Evolutionary conservation across 2,888 invertebrate species (phyloP), one percentile per base, ranked within the genome.

Genomic region (Eurois occulta): DNA sequence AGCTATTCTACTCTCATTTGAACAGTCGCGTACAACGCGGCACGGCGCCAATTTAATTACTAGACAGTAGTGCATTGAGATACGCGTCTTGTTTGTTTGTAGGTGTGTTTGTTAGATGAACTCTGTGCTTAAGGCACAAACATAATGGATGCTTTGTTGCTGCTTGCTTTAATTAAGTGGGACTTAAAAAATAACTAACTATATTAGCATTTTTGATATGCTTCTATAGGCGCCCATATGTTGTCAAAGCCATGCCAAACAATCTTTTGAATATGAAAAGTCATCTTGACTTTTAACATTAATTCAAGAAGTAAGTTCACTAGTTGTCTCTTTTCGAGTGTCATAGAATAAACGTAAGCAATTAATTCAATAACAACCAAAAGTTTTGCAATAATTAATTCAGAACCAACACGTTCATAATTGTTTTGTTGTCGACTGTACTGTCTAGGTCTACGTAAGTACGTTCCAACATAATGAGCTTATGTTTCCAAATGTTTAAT

Each of bases 401-500:
- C 8, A 1, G n/a, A 48, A n/a, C 7, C 24, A 62, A 68, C 41
- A 55, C n/a, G 16, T 35, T 46, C 16, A 16, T 35, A 52, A 35
- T 6, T 28, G 68, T 52, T 55, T 48, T 16, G 28, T 13, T 52
- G 28, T 46, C 21, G 46, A 28, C 28, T 71, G 70, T 43, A 24
- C 43, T 38, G 38, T 18, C 16, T 18, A 71, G 52, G 41, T 16
- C 0, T 10, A 41, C 10, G 21, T 4, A 48, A 32, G 35, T 52
- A 60, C 48, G 41, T 13, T 21, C 46, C 2, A 64, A 64, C 41
- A 43, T 71, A 43, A 66, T 55, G 41, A 65, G 66, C 78, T 62
- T 68, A 71, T 71, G 79, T 79, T 68, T 60, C 43, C 64, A 72
- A 79, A 65, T 75, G 68, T 82, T 79, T 82, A 69, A 82, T 82